Base-by-base conservation (phyloP, 1,140 invertebrate species). In the Diachasma alloeum region DNA sequence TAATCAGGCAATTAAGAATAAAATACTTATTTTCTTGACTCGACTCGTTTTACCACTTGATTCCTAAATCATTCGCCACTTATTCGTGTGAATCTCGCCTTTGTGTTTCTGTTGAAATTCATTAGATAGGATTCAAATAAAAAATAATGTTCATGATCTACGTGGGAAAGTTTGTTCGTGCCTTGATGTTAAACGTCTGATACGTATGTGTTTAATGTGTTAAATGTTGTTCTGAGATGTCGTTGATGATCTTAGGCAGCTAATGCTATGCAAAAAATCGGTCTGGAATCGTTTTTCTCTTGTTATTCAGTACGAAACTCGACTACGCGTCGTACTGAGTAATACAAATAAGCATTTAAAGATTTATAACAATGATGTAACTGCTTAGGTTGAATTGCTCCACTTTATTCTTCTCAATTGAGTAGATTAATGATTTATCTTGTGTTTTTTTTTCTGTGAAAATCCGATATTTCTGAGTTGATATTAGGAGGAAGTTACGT, bases 241-340 rank as follows among this genome's bases (percentile, higher is more conserved):
- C 39, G 13, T 53, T 53, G 15, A n/a, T 53, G 48, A 53, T 53
- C n/a, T 53, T 53, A 19, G n/a, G 48, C 48, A 44, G 11, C 42
- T 69, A 36, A 9, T 39, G 36, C 31, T 19, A 69, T 69, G 19
- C 31, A 42, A 37, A 22, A 17, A 69, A 69, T 69, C 37, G 67
- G 42, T 69, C 69, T 44, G 22, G 19, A 26, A 48, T 71, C 42
- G 24, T 71, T 44, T 67, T 67, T 67, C 42, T 39, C 42, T 67
- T 44, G n/a, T 31, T 59, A 24, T 26, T 59, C 44, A 68, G 48
- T 75, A 53, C 63, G 73, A 44, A 68, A 75, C 63, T 75, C 73
- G 73, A 75, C 73, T 68, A 74, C 46, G 72, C 48, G 56, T 56
- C 72, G 72, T 44, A 75, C 48, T 75, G 37, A 53, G 37, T 63